Percentiles rank a stretch among this genome's conserved stretches.
phyloP scores from a whole-genome alignment of 2,888 invertebrate species.

The Sphaerophoria taeniata region DNA sequence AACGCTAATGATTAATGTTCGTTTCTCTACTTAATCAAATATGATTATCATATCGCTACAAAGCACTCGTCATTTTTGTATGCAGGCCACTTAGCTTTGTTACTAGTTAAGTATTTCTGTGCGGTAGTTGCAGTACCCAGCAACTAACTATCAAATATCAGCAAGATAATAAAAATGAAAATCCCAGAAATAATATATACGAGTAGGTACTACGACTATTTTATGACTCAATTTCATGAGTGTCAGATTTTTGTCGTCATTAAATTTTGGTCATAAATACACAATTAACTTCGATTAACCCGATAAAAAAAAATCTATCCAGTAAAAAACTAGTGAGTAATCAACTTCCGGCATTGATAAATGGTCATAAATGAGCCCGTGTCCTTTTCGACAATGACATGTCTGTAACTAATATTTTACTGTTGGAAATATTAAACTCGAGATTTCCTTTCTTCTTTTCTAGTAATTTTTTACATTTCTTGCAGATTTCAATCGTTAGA shows the following conservation, averaged over 20 bases:
- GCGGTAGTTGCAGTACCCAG: background rate
- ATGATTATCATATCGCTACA: background rate
- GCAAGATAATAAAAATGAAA: constrained; percentile 47
- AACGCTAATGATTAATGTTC: background rate
- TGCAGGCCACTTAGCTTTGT: constrained; percentile 21
- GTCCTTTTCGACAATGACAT: too few species aligned
- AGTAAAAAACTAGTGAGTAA: too few species aligned
- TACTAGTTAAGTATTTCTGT: background rate
- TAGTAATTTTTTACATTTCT: too few species aligned
- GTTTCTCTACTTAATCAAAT: constrained; percentile 30
- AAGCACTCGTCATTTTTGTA: constrained; percentile 10
- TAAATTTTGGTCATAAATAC: too few species aligned
- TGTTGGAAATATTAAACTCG: too few species aligned
- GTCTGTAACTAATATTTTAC: too few species aligned
- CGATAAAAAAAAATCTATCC: too few species aligned
- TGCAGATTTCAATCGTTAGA: too few species aligned
- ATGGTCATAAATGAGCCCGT: too few species aligned
- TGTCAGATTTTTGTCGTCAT: constrained; percentile 6
- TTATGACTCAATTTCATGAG: constrained; percentile 41
- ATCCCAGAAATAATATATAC: constrained; percentile 13
- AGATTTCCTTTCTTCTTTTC: too few species aligned
- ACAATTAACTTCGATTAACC: too few species aligned
- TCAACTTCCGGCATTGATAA: too few species aligned
- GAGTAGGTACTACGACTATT: constrained; percentile 37
- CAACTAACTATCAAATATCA: constrained; percentile 25